A percentile compares a stretch with the other conserved stretches of the same genome.
Conservation (phyloP, 30 jellyfish, hydroid and myxozoan species). For the Aurelia sp. region DNA sequence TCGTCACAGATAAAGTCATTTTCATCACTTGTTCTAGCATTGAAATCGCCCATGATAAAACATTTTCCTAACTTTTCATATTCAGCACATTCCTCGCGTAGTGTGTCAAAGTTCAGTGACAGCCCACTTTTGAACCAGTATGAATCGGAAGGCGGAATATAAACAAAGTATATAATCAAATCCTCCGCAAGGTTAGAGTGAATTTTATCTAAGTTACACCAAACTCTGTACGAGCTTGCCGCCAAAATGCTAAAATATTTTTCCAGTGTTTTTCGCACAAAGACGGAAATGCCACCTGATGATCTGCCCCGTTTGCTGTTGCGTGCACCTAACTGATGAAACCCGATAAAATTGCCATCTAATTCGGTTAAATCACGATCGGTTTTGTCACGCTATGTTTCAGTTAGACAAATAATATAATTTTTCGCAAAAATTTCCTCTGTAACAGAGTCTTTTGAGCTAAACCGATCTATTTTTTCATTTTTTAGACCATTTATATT, state of each 20-base stretch:
- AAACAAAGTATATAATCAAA: conserved; percentile 29
- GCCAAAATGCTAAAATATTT: conserved; percentile 3
- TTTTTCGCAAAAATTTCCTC: neutral
- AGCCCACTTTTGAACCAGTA: conserved; percentile 26
- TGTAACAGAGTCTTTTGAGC: conserved; percentile 14
- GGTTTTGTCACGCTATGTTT: conserved; percentile 40
- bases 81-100: no score
- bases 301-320: conserved; percentile 33
- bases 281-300: conserved; percentile 43
- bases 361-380: neutral
- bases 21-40: conserved; percentile 31
- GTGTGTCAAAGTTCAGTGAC: conserved; percentile 13
- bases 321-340: conserved; percentile 23
- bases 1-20: conserved; percentile 41
- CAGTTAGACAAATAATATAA: conserved; percentile 44
- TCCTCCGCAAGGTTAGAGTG: conserved; percentile 12
- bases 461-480: neutral
- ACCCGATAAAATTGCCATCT: conserved; percentile 17
- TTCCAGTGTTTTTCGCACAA: conserved; percentile 18
- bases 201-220: conserved; percentile 21
- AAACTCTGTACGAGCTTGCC: conserved; percentile 20
- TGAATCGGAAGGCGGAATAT: conserved; percentile 43
- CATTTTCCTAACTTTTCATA: no score
- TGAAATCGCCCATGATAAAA: no score
- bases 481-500: conserved; percentile 15